Evolutionary conservation across 1,140 invertebrate genomes (phyloP).

Genomic region (Aleiodes sp.): DNA sequence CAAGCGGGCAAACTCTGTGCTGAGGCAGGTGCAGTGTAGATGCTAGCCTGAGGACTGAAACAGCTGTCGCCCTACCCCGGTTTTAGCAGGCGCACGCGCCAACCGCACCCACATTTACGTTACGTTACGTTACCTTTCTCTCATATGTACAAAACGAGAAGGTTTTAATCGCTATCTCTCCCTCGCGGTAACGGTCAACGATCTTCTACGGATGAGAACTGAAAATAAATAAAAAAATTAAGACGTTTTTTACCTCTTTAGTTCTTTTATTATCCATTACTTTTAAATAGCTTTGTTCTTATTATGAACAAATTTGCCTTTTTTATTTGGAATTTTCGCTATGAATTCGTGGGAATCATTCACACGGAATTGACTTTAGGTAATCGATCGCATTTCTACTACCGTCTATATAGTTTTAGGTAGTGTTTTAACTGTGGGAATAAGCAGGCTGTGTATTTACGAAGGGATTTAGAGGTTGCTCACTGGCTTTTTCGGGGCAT

Average conservation of each 20-base stretch:
- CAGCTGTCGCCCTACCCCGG: conserved; percentile 64
- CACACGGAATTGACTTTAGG: neutral
- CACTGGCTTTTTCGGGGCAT: neutral
- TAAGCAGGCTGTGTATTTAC: neutral
- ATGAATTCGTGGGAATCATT: neutral
- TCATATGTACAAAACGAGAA: conserved; percentile 31
- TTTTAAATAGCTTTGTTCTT: neutral
- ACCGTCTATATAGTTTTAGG: neutral
- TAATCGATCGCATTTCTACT: conserved; percentile 2
- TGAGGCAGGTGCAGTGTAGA: conserved; percentile 61
- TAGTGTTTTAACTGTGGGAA: neutral
- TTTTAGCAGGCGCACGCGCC: conserved; percentile 62
- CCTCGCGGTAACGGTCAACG: conserved; percentile 60
- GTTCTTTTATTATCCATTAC: neutral
- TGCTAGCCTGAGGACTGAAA: conserved; percentile 56
- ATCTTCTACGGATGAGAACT: conserved; percentile 45
- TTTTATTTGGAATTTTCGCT: neutral
- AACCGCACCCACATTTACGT: conserved; percentile 66
- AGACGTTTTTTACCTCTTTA: conserved; percentile 9
- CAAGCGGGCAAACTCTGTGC: conserved; percentile 34
- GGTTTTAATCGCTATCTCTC: conserved; percentile 39
- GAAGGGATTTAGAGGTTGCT: neutral
- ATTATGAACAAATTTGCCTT: neutral
- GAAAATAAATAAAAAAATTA: neutral
- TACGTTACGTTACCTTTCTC: conserved; percentile 55